A percentile compares a stretch with the other conserved stretches of the same genome.
phyloP scores from a whole-genome alignment of 2,888 invertebrate species.

The Erebia epiphron region DNA sequence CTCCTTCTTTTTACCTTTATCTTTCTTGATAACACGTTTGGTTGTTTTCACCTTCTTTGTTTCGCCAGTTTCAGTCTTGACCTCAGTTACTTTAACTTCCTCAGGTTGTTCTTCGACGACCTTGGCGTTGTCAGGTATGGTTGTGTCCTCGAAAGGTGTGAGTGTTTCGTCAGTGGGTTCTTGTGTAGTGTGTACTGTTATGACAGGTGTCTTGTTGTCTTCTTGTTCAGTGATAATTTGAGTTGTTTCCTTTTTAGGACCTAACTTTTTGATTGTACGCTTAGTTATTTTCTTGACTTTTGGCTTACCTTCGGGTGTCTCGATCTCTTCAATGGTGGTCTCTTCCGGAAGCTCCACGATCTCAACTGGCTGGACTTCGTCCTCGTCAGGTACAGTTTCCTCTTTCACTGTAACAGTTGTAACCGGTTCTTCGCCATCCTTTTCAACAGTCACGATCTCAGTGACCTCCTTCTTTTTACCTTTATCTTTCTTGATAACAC shows the following conservation, averaged over 20 bases:
- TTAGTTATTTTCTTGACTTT: slow-evolving; percentile 46
- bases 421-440: slow-evolving; percentile 41
- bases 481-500: slow-evolving; percentile 12
- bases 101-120: slow-evolving; percentile 10
- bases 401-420: slow-evolving; percentile 43
- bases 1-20: background rate
- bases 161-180: slow-evolving; percentile 38
- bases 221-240: slow-evolving; percentile 43
- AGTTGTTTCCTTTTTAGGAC: slow-evolving; percentile 47
- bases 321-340: slow-evolving; percentile 25
- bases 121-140: slow-evolving; percentile 17
- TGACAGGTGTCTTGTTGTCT: slow-evolving; percentile 59
- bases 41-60: background rate
- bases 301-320: slow-evolving; percentile 50
- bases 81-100: slow-evolving; percentile 12
- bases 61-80: background rate
- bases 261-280: slow-evolving; percentile 32
- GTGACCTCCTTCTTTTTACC: slow-evolving; percentile 14
- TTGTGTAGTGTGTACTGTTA: slow-evolving; percentile 40
- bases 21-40: background rate
- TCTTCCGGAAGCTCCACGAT: slow-evolving; percentile 49
- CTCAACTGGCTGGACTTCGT: slow-evolving; percentile 49
- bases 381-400: slow-evolving; percentile 35
- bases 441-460: slow-evolving; percentile 10
- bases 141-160: slow-evolving; percentile 36